Evolutionary conservation across 1,140 invertebrate species (phyloP), one percentile per base, ranked within the genome.

Genomic region (Leptinotarsa undecemlineata): DNA sequence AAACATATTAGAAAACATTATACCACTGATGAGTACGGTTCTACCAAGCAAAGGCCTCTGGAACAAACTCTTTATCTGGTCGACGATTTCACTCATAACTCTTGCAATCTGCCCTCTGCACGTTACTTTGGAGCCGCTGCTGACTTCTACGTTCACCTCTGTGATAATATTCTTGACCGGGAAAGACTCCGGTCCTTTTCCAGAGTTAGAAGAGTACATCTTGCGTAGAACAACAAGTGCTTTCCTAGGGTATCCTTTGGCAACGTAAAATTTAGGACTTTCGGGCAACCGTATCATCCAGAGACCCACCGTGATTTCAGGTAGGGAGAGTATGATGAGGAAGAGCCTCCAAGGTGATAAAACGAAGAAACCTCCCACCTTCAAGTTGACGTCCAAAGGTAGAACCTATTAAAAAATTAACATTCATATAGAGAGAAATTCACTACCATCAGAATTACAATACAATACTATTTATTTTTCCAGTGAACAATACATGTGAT

Each of bases 231-330:
- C 85, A 21, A 86, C 77, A 2, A 94, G 78, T 1, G 92, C 89
- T 77, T 90, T 88, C 0, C 90, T 85, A 13, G 86, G 81, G 75
- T 86, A 87, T 71, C 91, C 91, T 82, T 90, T 88, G 0, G 90
- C 87, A 5, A 94, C 82, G 14, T 92, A 85, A 82, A 91, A 95
- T 80, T 94, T 94, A 0, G 94, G 94, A 75, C 92, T 95, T 82
- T 96, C 94, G 0, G 91, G 91, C 6, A 91, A 86, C 11, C 86
- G 84, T 6, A 89, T 86, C 0, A 89, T 79, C 68, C 90, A 85
- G 0, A 89, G 19, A 1, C 87, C 79, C 0, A 88, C 87, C 3
- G 88, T 67, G 21, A 92, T 76, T 42, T 88, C 88, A 1, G 91
- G 87, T 0, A 90, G 51, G 0, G 88, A 87, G 17, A 89, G 86